Evolutionary conservation across 2,797 vertebrate species (phyloP).

Genomic region (Gadopsis bispinosus): DNA sequence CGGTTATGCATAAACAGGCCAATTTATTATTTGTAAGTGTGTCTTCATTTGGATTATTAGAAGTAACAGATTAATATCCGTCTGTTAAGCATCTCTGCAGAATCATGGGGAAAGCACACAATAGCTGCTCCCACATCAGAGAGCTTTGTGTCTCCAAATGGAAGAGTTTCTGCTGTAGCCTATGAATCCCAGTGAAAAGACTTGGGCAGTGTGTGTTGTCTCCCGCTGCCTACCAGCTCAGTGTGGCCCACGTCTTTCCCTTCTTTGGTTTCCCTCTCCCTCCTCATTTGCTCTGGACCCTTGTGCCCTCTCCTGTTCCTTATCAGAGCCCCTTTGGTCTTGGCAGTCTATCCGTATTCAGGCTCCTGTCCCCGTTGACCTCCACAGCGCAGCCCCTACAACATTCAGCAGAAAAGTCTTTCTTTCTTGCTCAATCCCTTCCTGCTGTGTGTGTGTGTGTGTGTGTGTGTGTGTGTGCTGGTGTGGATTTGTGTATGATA

Average conservation of each 20-base stretch:
- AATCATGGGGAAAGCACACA: slow-evolving; percentile 18
- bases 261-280: slow-evolving; percentile 33
- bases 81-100: slow-evolving; percentile 27
- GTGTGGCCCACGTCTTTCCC: slow-evolving; percentile 47
- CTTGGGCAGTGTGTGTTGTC: slow-evolving; percentile 51
- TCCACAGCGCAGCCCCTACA: slow-evolving; percentile 43
- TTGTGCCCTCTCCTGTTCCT: slow-evolving; percentile 61
- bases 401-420: slow-evolving; percentile 69
- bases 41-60: slow-evolving; percentile 21
- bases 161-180: slow-evolving; percentile 32
- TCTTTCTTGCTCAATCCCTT: slow-evolving; percentile 57
- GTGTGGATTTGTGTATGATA: slow-evolving; percentile 41
- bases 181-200: slow-evolving; percentile 36
- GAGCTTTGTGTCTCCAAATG: slow-evolving; percentile 41
- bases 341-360: slow-evolving; percentile 66
- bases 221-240: slow-evolving; percentile 50
- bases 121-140: slow-evolving; percentile 29
- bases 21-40: slow-evolving; percentile 4
- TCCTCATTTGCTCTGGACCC: slow-evolving; percentile 54
- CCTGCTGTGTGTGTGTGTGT: slow-evolving; percentile 34
- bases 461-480: slow-evolving; percentile 24
- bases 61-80: slow-evolving; percentile 29
- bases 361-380: slow-evolving; percentile 61
- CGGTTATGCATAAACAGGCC: background rate
- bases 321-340: slow-evolving; percentile 75